phyloP scores from a whole-genome alignment of 2,113 vertebrate species.

The Strix aluco region DNA sequence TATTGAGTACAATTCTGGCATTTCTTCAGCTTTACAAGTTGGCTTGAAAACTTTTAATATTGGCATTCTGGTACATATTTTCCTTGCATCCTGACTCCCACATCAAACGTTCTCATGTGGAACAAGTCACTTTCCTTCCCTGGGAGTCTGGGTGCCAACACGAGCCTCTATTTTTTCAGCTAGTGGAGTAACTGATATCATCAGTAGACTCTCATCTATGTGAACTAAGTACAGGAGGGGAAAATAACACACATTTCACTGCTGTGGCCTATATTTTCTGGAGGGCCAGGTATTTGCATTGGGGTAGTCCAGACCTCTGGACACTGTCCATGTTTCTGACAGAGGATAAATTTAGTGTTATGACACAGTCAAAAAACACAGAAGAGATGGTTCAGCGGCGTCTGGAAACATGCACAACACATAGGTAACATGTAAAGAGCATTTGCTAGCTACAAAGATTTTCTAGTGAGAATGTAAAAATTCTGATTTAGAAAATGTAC shows the following conservation, averaged over 20 bases:
- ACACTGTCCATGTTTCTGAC: not conserved
- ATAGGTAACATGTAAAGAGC: not conserved
- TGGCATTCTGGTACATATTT: not conserved
- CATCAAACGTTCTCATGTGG: not conserved
- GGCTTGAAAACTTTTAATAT: not conserved
- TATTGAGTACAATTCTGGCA: not conserved
- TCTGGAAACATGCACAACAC: not conserved
- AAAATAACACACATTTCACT: not conserved
- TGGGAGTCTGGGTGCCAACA: not conserved
- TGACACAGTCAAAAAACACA: not conserved
- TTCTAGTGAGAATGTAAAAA: not conserved
- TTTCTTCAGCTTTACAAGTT: not conserved
- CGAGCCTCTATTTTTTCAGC: not conserved
- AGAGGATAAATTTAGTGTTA: not conserved
- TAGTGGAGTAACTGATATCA: fast-evolving
- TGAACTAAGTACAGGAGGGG: not conserved
- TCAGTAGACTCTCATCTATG: not conserved
- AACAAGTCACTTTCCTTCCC: not conserved
- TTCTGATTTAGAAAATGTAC: not conserved
- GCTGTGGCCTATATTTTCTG: not conserved
- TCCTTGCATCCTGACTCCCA: not conserved
- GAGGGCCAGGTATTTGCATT: not conserved
- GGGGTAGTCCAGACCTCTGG: not conserved
- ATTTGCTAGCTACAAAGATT: not conserved
- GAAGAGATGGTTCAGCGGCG: not conserved